Evolutionary conservation across 1,140 invertebrate genomes (phyloP).

Genomic region (Macrosteles quadrilineatus): DNA sequence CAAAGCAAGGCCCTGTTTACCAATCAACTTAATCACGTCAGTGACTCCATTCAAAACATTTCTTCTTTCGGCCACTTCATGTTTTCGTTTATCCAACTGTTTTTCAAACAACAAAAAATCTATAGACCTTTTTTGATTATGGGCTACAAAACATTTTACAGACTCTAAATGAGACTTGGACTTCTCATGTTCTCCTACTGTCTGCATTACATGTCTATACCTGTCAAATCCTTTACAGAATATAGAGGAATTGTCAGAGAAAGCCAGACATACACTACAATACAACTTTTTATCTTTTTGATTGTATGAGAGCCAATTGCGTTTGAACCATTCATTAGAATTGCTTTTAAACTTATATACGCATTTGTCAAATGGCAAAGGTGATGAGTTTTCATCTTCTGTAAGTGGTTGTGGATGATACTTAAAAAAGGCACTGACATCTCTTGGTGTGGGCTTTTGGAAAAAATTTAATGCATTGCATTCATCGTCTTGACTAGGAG

Average conservation of each 20-base stretch:
- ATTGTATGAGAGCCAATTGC: conserved; percentile 6
- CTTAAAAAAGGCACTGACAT: no score
- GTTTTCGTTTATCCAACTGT: no score
- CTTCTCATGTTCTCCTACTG: background rate
- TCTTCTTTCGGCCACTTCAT: no score
- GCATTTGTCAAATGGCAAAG: no score
- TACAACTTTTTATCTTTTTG: background rate
- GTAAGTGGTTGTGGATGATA: no score
- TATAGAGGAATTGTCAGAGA: background rate
- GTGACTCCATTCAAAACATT: background rate
- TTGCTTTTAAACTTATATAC: no score
- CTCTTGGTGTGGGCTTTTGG: no score
- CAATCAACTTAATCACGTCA: background rate
- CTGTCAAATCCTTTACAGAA: background rate
- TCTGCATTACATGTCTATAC: background rate
- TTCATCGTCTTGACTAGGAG: no score
- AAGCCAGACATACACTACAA: background rate
- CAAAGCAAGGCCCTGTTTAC: background rate
- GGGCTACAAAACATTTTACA: background rate
- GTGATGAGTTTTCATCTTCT: no score
- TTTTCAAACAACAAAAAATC: background rate
- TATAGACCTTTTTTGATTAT: background rate
- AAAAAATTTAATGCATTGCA: no score
- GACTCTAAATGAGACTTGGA: background rate
- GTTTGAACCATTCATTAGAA: no score